phyloP scores from a whole-genome alignment of 2,113 vertebrate species.

The Isurus oxyrinchus region DNA sequence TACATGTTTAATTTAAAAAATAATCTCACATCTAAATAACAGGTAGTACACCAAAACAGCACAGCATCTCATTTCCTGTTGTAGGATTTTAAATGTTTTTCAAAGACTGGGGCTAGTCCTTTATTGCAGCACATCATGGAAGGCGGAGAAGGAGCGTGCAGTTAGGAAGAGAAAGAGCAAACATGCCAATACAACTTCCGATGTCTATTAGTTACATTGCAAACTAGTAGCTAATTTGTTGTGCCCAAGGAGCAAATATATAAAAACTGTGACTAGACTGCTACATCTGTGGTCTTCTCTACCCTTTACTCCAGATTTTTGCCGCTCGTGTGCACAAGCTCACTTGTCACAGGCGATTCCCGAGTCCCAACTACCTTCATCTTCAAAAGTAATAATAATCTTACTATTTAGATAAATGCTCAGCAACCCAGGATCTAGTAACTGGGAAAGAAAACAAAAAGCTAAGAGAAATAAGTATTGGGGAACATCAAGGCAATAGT shows the following conservation, averaged over 20 bases:
- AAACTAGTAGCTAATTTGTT: background rate
- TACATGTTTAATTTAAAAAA: constrained; percentile 17
- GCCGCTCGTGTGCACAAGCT: background rate
- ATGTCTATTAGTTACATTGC: background rate
- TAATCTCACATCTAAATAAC: background rate
- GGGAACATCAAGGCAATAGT: background rate
- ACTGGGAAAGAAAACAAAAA: background rate
- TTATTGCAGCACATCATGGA: background rate
- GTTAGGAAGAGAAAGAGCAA: background rate
- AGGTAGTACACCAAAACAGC: background rate
- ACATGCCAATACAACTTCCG: background rate
- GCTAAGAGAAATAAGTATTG: background rate
- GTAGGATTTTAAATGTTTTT: background rate
- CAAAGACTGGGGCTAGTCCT: background rate
- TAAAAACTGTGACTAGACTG: background rate
- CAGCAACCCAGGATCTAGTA: background rate
- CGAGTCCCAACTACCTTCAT: no score
- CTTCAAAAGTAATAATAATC: background rate
- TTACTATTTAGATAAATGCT: background rate
- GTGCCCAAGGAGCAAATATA: background rate
- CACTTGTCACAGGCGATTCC: background rate
- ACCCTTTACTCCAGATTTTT: background rate
- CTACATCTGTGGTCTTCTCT: background rate
- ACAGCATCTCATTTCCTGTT: background rate
- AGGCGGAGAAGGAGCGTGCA: background rate